Evolutionary conservation across 2,113 vertebrate genomes (phyloP).

Genomic region (Sapajus apella): DNA sequence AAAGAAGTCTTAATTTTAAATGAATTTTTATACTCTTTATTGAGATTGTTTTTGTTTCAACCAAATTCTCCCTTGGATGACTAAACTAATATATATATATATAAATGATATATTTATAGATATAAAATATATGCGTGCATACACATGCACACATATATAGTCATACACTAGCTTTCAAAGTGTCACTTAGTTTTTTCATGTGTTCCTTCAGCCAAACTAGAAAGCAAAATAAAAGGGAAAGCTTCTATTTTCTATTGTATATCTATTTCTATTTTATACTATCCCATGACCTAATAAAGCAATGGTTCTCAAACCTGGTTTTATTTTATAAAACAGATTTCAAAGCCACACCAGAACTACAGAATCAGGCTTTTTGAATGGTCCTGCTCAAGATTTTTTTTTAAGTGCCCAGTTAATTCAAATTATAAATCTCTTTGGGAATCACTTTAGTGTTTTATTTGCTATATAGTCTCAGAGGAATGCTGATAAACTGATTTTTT

Average conservation of each 20-base stretch:
- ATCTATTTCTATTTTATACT: not conserved
- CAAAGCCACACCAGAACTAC: not conserved
- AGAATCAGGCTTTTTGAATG: not conserved
- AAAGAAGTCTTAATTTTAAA: not conserved
- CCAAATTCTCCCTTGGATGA: not conserved
- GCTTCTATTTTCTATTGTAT: not conserved
- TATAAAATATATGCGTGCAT: not conserved
- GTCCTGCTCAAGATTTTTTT: not conserved
- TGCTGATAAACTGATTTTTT: slow-evolving; percentile 18
- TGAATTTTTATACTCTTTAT: not conserved
- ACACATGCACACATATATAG: too few species aligned
- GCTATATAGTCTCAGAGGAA: not conserved
- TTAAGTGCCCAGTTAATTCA: not conserved
- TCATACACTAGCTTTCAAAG: not conserved
- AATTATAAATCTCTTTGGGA: not conserved
- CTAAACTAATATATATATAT: not conserved
- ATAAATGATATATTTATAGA: not conserved
- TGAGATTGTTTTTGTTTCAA: not conserved
- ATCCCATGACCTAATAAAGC: not conserved
- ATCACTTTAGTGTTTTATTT: not conserved
- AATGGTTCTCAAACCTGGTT: not conserved
- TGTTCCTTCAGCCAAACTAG: not conserved
- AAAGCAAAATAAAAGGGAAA: not conserved
- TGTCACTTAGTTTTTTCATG: not conserved
- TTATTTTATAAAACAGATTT: not conserved